These are phyloP conservation scores for Lacerta agilis DNA, from an alignment of 2,797 vertebrate genomes.

Conservation along the genomic window DNA sequence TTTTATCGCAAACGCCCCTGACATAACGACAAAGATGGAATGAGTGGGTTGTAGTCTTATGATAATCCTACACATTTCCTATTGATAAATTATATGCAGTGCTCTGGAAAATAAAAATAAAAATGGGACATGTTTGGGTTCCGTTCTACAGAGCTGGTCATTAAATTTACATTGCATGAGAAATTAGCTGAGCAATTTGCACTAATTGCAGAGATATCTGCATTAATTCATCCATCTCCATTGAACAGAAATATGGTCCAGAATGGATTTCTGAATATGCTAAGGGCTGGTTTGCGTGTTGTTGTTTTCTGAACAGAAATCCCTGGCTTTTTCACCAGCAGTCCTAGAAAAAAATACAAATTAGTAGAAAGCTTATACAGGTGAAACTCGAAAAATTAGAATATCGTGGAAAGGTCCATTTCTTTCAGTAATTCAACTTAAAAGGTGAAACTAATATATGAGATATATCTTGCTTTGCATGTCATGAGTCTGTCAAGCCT, in stretches of 20 bases:
- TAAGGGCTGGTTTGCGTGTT: too few species aligned
- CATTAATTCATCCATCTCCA: conserved; percentile 13
- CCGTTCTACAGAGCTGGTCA: neutral
- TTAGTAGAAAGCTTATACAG: neutral
- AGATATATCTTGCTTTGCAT: too few species aligned
- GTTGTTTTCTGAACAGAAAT: neutral
- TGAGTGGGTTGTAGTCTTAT: neutral
- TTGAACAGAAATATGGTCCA: conserved; percentile 1
- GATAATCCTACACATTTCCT: neutral
- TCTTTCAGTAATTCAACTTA: too few species aligned
- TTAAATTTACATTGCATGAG: conserved; percentile 14
- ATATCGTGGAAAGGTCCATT: too few species aligned
- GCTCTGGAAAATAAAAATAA: conserved; percentile 6
- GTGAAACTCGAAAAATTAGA: too few species aligned
- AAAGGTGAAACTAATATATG: too few species aligned
- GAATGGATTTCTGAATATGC: neutral
- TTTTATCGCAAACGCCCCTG: neutral
- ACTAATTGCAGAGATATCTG: conserved; percentile 12
- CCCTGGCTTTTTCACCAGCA: neutral
- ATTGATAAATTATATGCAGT: neutral
- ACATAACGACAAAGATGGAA: neutral
- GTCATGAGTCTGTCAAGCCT: too few species aligned
- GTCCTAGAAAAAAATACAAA: neutral
- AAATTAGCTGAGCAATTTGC: conserved; percentile 12
- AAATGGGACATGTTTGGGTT: neutral